These are phyloP conservation scores for Chorisops tibialis DNA, from an alignment of 2,888 invertebrate species.

Conservation along the genomic window DNA sequence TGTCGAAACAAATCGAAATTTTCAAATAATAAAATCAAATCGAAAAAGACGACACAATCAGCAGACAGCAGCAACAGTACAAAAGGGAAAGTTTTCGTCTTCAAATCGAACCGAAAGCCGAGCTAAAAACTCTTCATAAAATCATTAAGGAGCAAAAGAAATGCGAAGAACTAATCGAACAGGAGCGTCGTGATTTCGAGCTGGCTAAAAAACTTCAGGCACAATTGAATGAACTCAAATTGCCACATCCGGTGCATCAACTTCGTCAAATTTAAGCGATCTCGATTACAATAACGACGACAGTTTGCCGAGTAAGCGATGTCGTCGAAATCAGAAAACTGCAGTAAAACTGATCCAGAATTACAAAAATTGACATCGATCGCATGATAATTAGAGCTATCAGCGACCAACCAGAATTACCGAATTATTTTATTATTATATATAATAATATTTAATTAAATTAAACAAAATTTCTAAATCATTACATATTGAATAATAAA, in stretches of 20 bases:
- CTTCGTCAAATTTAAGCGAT: too few relatives aligned
- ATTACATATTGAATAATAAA: too few relatives aligned
- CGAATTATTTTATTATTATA: too few relatives aligned
- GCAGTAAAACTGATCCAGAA: too few relatives aligned
- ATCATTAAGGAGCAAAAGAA: constrained; percentile 25
- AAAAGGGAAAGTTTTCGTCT: background rate
- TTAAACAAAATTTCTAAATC: too few relatives aligned
- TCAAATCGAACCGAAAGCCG: background rate
- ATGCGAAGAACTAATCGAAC: constrained; percentile 25
- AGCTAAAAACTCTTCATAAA: background rate
- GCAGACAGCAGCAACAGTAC: background rate
- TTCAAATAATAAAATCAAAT: background rate
- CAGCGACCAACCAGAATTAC: too few relatives aligned
- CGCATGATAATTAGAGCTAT: too few relatives aligned
- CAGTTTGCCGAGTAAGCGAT: background rate
- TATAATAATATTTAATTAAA: too few relatives aligned
- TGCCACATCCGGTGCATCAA: background rate
- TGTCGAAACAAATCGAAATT: background rate
- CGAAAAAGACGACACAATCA: background rate
- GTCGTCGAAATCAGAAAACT: too few relatives aligned
- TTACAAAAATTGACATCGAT: too few relatives aligned
- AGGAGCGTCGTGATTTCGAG: constrained; percentile 30
- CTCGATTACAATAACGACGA: background rate
- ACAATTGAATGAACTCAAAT: constrained; percentile 9
- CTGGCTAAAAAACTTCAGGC: constrained; percentile 31